Base-by-base conservation (phyloP, 2,888 invertebrate genomes). In the Eupelmus urozonus region DNA sequence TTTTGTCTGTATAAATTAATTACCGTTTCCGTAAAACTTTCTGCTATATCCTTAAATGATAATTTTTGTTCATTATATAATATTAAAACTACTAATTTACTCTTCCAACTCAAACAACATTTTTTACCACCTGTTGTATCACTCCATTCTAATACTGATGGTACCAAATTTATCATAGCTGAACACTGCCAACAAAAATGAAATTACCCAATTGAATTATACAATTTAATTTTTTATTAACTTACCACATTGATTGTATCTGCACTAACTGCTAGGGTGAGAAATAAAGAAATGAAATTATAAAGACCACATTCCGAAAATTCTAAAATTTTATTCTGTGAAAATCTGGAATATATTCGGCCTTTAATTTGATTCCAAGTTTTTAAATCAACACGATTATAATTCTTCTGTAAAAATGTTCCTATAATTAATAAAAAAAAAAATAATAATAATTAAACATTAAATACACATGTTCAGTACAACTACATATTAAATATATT, bases 281-380 rank as follows among this genome's bases (percentile, higher is more conserved):
- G 81, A 80, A 91, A 91, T 60, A 91, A 82, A 4, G 90, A 89
- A 16, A 92, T 88, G 57, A 93, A 90, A 87, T 93, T 92, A 82
- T 92, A 92, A 42, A 93, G 88, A 1, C 93, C 93, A 29, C 88
- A 89, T 83, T 92, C 92, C 27, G 91, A 91, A 13, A 93, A 89
- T 7, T 91, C 90, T 72, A 90, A 84, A 67, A 93, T 88, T 86
- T 93, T 93, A 65, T 90, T 90, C n/a, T 90, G 87, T 16, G 92
- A 91, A 77, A 93, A 92, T 85, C 93, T 93, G 0, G 92, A 91
- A 80, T 91, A 92, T 77, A 93, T 91, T 71, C 93, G 90, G 0
- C 93, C 92, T 81, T 92, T 88, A 13, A 93, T 88, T 83, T 92
- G 90, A 81, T 90, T 90, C 91, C 91, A 91, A 81, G 87, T 85